phyloP scores from a whole-genome alignment of 1,140 invertebrate species.

The Microplitis mediator region DNA sequence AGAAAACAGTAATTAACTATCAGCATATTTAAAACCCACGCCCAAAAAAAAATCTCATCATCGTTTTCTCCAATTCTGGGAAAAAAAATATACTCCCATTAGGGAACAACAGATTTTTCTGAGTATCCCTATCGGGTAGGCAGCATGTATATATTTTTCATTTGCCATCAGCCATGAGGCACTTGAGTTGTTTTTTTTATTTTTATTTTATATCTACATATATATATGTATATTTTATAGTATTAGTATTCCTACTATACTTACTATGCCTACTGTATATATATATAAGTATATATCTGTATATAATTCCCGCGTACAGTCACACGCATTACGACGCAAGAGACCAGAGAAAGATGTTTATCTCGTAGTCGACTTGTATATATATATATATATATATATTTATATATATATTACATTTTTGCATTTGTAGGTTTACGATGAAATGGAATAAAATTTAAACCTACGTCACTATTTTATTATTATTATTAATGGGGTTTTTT shows the following conservation, averaged over 20 bases:
- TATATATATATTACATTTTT: not conserved
- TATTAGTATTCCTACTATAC: not conserved
- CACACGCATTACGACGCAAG: constrained; percentile 4
- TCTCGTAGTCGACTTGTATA: not conserved
- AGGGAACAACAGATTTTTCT: constrained; percentile 26
- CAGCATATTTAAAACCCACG: not conserved
- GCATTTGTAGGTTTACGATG: too few relatives aligned
- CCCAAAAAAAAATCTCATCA: constrained; percentile 1
- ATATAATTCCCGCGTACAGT: not conserved
- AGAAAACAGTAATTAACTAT: not conserved
- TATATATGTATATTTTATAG: not conserved
- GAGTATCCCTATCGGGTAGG: not conserved
- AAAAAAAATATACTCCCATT: constrained; percentile 28
- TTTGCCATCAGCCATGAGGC: constrained; percentile 23
- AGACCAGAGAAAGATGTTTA: not conserved
- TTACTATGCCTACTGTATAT: not conserved
- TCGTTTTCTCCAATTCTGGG: constrained; percentile 15
- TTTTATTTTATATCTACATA: constrained; percentile 4
- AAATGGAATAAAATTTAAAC: too few relatives aligned
- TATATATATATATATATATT: not conserved
- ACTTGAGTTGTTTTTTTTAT: not conserved
- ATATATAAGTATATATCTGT: not conserved
- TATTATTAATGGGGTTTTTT: too few relatives aligned
- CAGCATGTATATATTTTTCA: constrained; percentile 28
- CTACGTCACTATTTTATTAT: too few relatives aligned